A percentile compares a stretch with the other conserved stretches of the same genome.
Evolutionary conservation across 2,797 vertebrate species (phyloP).

Genomic region (Catamblyrhynchus diadema): DNA sequence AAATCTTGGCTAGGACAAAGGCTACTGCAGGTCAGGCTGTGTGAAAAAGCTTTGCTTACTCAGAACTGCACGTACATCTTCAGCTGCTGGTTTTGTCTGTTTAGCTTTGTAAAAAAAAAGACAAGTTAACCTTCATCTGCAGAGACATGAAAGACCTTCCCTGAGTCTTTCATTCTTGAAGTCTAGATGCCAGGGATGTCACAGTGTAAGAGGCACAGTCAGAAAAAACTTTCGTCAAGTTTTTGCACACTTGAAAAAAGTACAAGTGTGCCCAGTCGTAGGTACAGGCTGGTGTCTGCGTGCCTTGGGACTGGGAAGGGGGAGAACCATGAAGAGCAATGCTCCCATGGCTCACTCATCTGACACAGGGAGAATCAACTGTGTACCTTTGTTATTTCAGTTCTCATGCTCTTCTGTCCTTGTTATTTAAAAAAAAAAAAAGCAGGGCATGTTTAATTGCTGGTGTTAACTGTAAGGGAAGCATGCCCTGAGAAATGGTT

Average conservation of each 20-base stretch:
- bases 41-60: background rate
- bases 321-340: background rate
- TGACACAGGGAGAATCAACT: background rate
- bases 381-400: background rate
- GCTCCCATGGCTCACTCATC: accelerated
- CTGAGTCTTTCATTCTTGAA: background rate
- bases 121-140: background rate
- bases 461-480: background rate
- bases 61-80: accelerated
- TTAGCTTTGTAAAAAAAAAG: background rate
- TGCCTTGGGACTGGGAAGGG: background rate
- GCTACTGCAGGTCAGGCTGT: background rate
- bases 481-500: background rate
- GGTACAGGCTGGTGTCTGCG: background rate
- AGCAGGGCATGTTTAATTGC: accelerated
- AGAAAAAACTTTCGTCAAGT: background rate
- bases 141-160: background rate
- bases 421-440: no score
- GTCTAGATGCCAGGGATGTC: background rate
- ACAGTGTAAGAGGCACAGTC: background rate
- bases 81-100: background rate
- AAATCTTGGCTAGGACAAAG: background rate
- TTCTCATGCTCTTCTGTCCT: background rate
- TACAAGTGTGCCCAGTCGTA: background rate
- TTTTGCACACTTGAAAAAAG: background rate